Conservation (phyloP, 1,140 invertebrate genomes). For the Danaus melanippus region DNA sequence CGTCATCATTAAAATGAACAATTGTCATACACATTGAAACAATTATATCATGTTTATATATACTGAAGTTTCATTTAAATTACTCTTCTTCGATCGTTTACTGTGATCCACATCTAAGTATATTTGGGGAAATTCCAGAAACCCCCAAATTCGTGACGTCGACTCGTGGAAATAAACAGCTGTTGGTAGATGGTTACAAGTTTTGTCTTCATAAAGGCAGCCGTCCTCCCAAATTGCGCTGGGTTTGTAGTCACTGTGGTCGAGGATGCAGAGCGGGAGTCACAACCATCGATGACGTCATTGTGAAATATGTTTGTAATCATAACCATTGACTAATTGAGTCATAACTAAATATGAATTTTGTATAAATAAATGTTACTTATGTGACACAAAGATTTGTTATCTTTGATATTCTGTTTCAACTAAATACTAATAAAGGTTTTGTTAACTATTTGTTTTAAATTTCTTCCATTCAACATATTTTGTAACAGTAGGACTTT, state of each 20-base stretch:
- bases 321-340: constrained; percentile 15
- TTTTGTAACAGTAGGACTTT: no score
- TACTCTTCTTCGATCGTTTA: background rate
- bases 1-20: constrained; percentile 6
- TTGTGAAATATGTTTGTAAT: constrained; percentile 12
- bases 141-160: constrained; percentile 10
- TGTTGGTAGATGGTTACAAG: constrained; percentile 10
- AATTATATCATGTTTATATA: constrained; percentile 2
- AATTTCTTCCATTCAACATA: no score
- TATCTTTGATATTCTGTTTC: no score
- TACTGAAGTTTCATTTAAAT: no score
- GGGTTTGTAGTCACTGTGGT: constrained; percentile 7
- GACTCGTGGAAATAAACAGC: constrained; percentile 8
- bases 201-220: constrained; percentile 9
- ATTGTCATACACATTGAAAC: no score
- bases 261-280: constrained; percentile 6
- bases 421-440: no score
- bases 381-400: background rate
- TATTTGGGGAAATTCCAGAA: no score
- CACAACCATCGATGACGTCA: constrained; percentile 10
- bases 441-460: no score
- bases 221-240: constrained; percentile 5
- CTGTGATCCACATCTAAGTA: no score
- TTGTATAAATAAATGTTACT: background rate
- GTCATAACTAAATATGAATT: background rate